phyloP scores from a whole-genome alignment of 1,140 invertebrate species.

The Drosophila ercepeae region DNA sequence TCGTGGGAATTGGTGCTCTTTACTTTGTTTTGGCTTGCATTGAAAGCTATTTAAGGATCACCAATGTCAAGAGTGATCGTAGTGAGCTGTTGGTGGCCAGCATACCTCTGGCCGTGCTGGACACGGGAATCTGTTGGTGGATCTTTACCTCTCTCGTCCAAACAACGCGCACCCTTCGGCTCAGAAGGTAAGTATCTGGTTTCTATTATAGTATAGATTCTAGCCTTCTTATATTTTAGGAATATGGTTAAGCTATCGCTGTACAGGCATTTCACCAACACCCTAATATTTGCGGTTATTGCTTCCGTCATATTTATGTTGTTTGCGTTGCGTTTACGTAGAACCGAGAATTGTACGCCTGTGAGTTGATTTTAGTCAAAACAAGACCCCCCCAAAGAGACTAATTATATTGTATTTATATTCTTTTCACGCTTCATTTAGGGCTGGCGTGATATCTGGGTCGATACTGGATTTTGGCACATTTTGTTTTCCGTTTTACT shows the following conservation, averaged over 20 bases:
- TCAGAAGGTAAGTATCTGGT: slow-evolving; percentile 86
- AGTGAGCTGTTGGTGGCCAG: slow-evolving; percentile 89
- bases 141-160: slow-evolving; percentile 95
- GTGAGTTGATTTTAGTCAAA: slow-evolving; percentile 85
- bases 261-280: slow-evolving; percentile 97
- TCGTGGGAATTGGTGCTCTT: slow-evolving; percentile 91
- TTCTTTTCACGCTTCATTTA: slow-evolving; percentile 67
- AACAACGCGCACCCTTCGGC: slow-evolving; percentile 93
- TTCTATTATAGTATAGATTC: background rate
- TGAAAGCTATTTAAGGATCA: slow-evolving; percentile 92
- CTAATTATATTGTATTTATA: background rate
- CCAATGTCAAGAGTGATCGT: slow-evolving; percentile 88
- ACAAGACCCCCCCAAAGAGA: background rate
- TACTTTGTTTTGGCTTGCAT: slow-evolving; percentile 93
- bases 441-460: slow-evolving; percentile 96
- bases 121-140: slow-evolving; percentile 91
- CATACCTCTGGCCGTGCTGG: slow-evolving; percentile 89
- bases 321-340: slow-evolving; percentile 93
- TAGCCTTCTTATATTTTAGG: slow-evolving; percentile 84
- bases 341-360: slow-evolving; percentile 88
- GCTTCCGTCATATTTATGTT: slow-evolving; percentile 96
- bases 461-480: slow-evolving; percentile 98
- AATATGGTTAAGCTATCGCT: slow-evolving; percentile 95
- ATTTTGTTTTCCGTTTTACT: slow-evolving; percentile 94
- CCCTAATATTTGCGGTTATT: slow-evolving; percentile 94